Percentiles rank a stretch among this genome's conserved stretches.
These are phyloP conservation scores for western clawed frog (Xenopus tropicalis) DNA, from an alignment of 2,113 vertebrate species.

Conservation along the genomic window UCB_Xtro_10.0 CM004444.2:128520501-128521000, in stretches of 20 bases:
- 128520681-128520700: conserved; percentile 23
- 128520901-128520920: too few relatives aligned
- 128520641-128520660: conserved; percentile 18
- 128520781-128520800: conserved; percentile 10
- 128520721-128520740: conserved; percentile 11
- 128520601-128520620: conserved; percentile 12
- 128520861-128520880: background rate
- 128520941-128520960: background rate
- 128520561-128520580: too few relatives aligned
- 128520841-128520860: background rate
- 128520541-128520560: too few relatives aligned
- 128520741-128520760: conserved; percentile 17
- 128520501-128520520: too few relatives aligned
- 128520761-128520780: conserved; percentile 11
- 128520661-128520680: conserved; percentile 31
- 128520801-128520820: background rate
- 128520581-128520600: too few relatives aligned
- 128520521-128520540: too few relatives aligned
- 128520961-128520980: too few relatives aligned
- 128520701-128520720: conserved; percentile 18
- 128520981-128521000: background rate
- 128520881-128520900: too few relatives aligned
- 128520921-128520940: background rate
- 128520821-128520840: background rate
- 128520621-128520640: conserved; percentile 11